These are phyloP conservation scores for Parochlus steinenii DNA, from an alignment of 2,888 invertebrate species.

Conservation along the genomic window DNA sequence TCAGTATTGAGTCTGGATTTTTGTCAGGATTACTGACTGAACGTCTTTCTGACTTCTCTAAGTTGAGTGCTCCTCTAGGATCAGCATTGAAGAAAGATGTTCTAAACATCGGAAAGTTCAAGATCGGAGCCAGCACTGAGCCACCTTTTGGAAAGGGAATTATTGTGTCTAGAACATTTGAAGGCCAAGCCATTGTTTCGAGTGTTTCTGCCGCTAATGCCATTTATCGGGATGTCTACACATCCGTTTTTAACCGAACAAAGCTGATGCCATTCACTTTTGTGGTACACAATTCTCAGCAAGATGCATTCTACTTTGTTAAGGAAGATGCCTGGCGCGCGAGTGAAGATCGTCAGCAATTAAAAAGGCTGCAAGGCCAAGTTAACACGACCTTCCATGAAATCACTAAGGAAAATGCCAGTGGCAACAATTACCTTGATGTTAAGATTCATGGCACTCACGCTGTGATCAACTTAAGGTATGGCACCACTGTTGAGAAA, in stretches of 20 bases:
- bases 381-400: slow-evolving; percentile 87
- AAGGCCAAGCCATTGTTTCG: slow-evolving; percentile 66
- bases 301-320: slow-evolving; percentile 85
- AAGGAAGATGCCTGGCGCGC: slow-evolving; percentile 85
- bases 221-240: slow-evolving; percentile 82
- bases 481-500: slow-evolving; percentile 80
- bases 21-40: slow-evolving; percentile 64
- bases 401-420: slow-evolving; percentile 48
- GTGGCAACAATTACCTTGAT: slow-evolving; percentile 60
- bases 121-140: slow-evolving; percentile 68
- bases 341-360: slow-evolving; percentile 71
- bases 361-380: slow-evolving; percentile 77
- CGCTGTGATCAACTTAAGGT: slow-evolving; percentile 83
- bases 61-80: slow-evolving; percentile 59
- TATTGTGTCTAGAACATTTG: slow-evolving; percentile 60
- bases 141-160: slow-evolving; percentile 80
- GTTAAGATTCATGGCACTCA: slow-evolving; percentile 83
- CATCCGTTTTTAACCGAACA: slow-evolving; percentile 80
- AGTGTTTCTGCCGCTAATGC: slow-evolving; percentile 81
- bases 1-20: slow-evolving; percentile 67
- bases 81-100: slow-evolving; percentile 67
- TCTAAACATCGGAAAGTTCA: slow-evolving; percentile 53
- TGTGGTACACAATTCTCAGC: slow-evolving; percentile 73
- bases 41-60: slow-evolving; percentile 58
- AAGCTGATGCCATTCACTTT: slow-evolving; percentile 75